A percentile compares a stretch with the other conserved stretches of the same genome.
These are phyloP conservation scores for Lasioglossum vierecki DNA, from an alignment of 2,888 invertebrate genomes.

Conservation along the genomic window DNA sequence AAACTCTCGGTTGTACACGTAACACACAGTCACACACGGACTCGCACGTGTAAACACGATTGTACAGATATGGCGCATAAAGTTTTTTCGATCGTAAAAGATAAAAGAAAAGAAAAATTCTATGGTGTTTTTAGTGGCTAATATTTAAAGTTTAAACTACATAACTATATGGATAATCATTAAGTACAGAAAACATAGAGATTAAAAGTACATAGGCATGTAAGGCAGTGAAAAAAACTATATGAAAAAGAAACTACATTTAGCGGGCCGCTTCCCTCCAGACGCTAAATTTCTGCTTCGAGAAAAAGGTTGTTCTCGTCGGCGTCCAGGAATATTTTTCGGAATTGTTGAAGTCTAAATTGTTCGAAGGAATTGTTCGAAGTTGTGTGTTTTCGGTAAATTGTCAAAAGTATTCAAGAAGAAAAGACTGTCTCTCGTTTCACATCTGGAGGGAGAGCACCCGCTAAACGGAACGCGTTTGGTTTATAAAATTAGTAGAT, in stretches of 20 bases:
- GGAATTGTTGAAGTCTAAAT: background rate
- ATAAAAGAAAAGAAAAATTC: constrained; percentile 67
- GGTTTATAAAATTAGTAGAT: constrained; percentile 77
- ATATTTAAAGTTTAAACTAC: constrained; percentile 82
- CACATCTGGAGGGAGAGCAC: constrained; percentile 78
- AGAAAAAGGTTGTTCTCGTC: background rate
- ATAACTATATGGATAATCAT: constrained; percentile 83
- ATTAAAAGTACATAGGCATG: constrained; percentile 79
- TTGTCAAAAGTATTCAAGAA: background rate
- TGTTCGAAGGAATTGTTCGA: background rate
- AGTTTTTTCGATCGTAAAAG: constrained; percentile 70
- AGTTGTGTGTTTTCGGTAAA: background rate
- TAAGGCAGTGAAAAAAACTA: constrained; percentile 75
- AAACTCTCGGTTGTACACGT: background rate
- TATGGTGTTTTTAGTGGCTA: constrained; percentile 82
- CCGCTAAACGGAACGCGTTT: constrained; percentile 73
- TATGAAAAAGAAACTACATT: constrained; percentile 63
- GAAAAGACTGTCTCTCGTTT: constrained; percentile 50
- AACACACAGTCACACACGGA: constrained; percentile 4
- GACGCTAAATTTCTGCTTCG: constrained; percentile 74
- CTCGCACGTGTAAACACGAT: constrained; percentile 23
- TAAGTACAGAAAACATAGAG: constrained; percentile 83
- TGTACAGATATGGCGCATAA: constrained; percentile 68
- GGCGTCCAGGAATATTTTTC: constrained; percentile 10
- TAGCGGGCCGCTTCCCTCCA: constrained; percentile 80